Evolutionary conservation across 2,113 vertebrate genomes (phyloP).

Genomic region (Cololabis saira): DNA sequence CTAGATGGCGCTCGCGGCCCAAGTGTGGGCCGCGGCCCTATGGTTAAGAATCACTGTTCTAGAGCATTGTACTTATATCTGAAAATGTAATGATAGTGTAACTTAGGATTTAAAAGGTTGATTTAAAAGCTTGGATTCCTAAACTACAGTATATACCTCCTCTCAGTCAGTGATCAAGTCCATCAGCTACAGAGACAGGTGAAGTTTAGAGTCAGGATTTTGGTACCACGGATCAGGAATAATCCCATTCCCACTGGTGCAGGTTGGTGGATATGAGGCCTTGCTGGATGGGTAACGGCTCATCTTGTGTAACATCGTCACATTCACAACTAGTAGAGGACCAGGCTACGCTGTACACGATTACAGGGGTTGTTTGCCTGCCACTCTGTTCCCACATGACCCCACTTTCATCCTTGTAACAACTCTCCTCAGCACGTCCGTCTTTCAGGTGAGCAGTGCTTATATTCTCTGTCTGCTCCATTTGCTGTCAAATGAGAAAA

Average conservation of each 20-base stretch:
- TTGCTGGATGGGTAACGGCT: slow-evolving; percentile 3
- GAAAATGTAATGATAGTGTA: no score
- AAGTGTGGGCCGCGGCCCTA: no score
- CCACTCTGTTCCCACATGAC: slow-evolving; percentile 13
- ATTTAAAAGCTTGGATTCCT: no score
- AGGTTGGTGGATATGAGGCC: slow-evolving; percentile 10
- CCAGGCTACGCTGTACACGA: slow-evolving; percentile 30
- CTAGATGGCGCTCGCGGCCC: no score
- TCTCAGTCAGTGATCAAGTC: no score
- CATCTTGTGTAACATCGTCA: slow-evolving; percentile 45
- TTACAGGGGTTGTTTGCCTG: slow-evolving; percentile 27
- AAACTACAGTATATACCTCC: no score
- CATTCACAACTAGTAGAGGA: slow-evolving; percentile 22
- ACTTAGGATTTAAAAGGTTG: no score
- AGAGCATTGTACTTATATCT: no score
- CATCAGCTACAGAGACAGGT: no score
- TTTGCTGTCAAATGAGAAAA: slow-evolving; percentile 7
- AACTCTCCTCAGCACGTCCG: slow-evolving; percentile 21
- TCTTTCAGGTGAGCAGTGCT: slow-evolving; percentile 22
- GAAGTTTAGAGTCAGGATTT: neutral
- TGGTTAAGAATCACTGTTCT: no score
- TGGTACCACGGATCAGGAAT: neutral
- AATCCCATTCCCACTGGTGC: neutral
- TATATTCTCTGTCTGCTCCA: slow-evolving; percentile 34
- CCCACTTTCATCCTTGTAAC: slow-evolving; percentile 44